These are phyloP conservation scores for Arion vulgaris DNA, from an alignment of 1,140 invertebrate genomes.

Conservation along the genomic window DNA sequence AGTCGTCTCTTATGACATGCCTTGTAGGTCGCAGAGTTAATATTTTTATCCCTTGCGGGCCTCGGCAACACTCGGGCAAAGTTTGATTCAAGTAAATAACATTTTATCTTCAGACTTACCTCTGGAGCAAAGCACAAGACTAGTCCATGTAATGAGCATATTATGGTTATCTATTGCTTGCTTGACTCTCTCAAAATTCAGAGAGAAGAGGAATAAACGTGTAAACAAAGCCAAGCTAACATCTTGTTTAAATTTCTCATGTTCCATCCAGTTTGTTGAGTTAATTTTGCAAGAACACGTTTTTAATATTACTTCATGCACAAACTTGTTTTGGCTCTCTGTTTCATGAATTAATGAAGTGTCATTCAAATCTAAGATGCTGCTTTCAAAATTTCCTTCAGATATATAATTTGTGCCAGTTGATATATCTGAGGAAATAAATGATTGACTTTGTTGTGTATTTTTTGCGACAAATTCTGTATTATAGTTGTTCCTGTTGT, in stretches of 20 bases:
- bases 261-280: background rate
- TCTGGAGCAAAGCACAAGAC: background rate
- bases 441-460: background rate
- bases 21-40: too few species aligned
- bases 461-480: background rate
- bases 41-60: too few species aligned
- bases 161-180: constrained; percentile 1
- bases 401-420: background rate
- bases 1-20: too few species aligned
- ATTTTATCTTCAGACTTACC: too few species aligned
- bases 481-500: background rate
- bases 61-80: too few species aligned
- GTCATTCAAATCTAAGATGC: background rate
- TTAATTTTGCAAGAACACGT: background rate
- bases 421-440: background rate
- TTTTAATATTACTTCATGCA: background rate
- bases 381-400: background rate
- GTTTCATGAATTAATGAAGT: background rate
- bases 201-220: constrained; percentile 22
- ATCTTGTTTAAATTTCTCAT: constrained; percentile 8
- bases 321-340: background rate
- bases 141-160: constrained; percentile 15
- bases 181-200: constrained; percentile 31
- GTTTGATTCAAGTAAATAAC: too few species aligned
- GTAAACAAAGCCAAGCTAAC: constrained; percentile 24